phyloP scores from a whole-genome alignment of 2,797 vertebrate genomes.

The Trematomus bernacchii region DNA sequence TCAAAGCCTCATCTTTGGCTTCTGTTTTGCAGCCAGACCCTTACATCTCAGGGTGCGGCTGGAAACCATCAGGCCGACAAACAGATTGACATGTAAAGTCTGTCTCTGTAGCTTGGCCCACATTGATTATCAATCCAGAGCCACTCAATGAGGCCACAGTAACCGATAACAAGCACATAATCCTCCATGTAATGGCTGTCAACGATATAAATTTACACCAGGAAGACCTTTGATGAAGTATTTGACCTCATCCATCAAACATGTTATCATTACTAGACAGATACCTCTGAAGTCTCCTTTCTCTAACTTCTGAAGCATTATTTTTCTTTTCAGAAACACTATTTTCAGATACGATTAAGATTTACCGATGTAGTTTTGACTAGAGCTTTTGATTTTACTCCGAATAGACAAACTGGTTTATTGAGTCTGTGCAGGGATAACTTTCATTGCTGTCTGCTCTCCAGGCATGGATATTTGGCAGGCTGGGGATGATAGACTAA shows the following conservation, averaged over 20 bases:
- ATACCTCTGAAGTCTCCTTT: neutral
- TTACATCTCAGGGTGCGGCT: constrained; percentile 25
- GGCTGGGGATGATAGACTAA: constrained; percentile 23
- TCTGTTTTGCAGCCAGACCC: constrained; percentile 34
- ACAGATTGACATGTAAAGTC: constrained; percentile 62
- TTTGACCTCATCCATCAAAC: constrained; percentile 49
- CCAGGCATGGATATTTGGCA: constrained; percentile 29
- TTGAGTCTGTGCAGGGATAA: constrained; percentile 7
- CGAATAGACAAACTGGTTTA: constrained; percentile 9
- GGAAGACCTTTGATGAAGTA: constrained; percentile 43
- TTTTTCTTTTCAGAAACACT: constrained; percentile 11
- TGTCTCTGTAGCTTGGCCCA: constrained; percentile 41
- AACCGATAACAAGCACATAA: constrained; percentile 67
- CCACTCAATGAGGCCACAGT: constrained; percentile 47
- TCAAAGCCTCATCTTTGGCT: constrained; percentile 39
- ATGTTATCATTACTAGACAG: neutral
- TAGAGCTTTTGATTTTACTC: constrained; percentile 23
- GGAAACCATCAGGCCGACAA: constrained; percentile 40
- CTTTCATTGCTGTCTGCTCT: constrained; percentile 20
- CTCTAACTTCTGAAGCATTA: constrained; percentile 1
- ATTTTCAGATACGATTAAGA: constrained; percentile 17
- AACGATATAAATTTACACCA: constrained; percentile 53
- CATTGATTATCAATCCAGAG: constrained; percentile 68
- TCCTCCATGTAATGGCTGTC: constrained; percentile 55
- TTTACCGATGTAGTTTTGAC: constrained; percentile 15